Evolutionary conservation across 2,113 vertebrate species (phyloP), one percentile per base, ranked within the genome.

Genomic region (Ceyx cyanopectus): DNA sequence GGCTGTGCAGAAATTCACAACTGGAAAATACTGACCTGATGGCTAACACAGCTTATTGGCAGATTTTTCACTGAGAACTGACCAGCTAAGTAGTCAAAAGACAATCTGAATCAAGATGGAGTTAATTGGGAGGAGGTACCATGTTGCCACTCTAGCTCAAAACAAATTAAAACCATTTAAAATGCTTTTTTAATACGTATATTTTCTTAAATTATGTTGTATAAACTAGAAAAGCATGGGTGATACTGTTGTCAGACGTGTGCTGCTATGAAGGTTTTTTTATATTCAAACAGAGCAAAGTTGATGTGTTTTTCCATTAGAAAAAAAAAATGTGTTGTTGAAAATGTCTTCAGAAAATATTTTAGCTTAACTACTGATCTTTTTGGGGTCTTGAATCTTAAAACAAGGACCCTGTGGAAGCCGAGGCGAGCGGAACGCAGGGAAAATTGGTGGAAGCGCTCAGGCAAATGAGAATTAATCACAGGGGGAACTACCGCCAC

Each of bases 401-500:
- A 98, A 98, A 95, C 96, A 98, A 98, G 98, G 98, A 97, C 97
- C 97, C 97, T 62, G 97, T 95, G 87, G 98, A 97, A 95, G 97
- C 98, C 63, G 98, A 98, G 95, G 98, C 98, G 97, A 88, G 97
- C 96, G 97, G 97, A 97, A 96, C 98, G 51, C 98, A 98, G 97
- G 98, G 98, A 89, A 99, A 99, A 97, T 98, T 99, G 97, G 97
- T 98, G 98, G 99, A 99, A 98, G 99, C 99, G 27, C 98, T 99
- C 96, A 99, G 99, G 97, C 99, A 99, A 98, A 99, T 99, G 98
- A 99, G 99, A 98, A 98, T 99, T 97, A 98, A 98, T 98, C 99
- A 99, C 98, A 99, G 99, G 98, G 99, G 99, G 93, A 99, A 99
- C 98, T 99, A 99, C 97, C 98, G 98, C 93, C 97, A 99, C 68